phyloP scores from a whole-genome alignment of 2,888 invertebrate genomes.

The Athalia rosae region DNA sequence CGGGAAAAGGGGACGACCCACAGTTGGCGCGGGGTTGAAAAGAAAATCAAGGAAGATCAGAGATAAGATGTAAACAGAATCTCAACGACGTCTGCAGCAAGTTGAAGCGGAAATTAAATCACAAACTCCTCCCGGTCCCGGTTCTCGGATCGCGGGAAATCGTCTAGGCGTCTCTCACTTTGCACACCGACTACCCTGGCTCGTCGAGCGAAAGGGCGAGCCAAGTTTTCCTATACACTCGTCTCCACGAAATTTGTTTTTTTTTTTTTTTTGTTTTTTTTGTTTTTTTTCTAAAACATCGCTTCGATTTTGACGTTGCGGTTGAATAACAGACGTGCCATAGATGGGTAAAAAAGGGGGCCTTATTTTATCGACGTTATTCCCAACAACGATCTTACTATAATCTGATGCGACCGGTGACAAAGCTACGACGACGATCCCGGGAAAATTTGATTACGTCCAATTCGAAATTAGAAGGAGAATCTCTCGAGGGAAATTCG shows the following conservation, averaged over 20 bases:
- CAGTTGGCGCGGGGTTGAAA: background rate
- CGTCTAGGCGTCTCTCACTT: constrained; percentile 15
- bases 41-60: background rate
- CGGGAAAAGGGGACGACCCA: background rate
- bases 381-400: no score
- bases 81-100: constrained; percentile 12
- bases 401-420: no score
- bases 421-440: background rate
- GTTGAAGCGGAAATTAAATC: constrained; percentile 30
- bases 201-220: constrained; percentile 11
- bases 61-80: constrained; percentile 32
- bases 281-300: no score
- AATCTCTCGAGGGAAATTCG: constrained; percentile 18
- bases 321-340: no score
- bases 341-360: no score
- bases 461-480: constrained; percentile 27
- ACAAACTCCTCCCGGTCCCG: background rate
- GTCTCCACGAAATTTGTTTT: no score
- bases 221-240: background rate
- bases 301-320: no score
- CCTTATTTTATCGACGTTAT: no score
- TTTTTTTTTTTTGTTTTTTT: background rate
- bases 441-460: constrained; percentile 8
- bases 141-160: constrained; percentile 15
- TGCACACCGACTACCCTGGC: background rate